phyloP scores from a whole-genome alignment of 2,797 vertebrate genomes.

The Paguma larvata region DNA sequence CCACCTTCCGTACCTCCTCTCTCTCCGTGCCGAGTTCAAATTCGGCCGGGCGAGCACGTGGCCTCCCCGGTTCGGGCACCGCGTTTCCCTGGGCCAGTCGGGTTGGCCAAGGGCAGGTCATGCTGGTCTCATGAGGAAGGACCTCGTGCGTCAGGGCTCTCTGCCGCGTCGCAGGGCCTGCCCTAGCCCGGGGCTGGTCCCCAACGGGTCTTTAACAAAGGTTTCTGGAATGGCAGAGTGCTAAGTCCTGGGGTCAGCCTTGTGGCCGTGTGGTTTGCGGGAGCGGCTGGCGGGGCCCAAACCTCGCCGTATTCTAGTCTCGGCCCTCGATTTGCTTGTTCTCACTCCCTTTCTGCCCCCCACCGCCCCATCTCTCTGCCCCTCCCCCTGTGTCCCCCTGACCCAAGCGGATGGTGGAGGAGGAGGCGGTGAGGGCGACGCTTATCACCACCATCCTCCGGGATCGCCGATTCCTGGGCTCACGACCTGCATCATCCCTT shows the following conservation, averaged over 20 bases:
- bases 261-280: neutral
- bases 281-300: neutral
- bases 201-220: neutral
- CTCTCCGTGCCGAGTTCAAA: neutral
- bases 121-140: neutral
- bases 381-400: neutral
- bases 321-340: neutral
- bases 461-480: neutral
- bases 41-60: neutral
- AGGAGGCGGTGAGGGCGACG: neutral
- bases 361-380: fast-evolving
- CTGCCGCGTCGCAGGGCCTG: neutral
- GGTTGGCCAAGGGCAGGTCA: neutral
- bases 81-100: neutral
- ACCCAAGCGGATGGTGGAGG: neutral
- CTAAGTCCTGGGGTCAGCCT: neutral
- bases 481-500: neutral
- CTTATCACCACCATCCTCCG: neutral
- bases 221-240: neutral
- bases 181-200: neutral
- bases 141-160: neutral
- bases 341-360: neutral
- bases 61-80: neutral
- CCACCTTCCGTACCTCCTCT: neutral
- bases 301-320: neutral